Evolutionary conservation across 2,797 vertebrate species (phyloP), one percentile per base, ranked within the genome.

Genomic region (Lemur catta): DNA sequence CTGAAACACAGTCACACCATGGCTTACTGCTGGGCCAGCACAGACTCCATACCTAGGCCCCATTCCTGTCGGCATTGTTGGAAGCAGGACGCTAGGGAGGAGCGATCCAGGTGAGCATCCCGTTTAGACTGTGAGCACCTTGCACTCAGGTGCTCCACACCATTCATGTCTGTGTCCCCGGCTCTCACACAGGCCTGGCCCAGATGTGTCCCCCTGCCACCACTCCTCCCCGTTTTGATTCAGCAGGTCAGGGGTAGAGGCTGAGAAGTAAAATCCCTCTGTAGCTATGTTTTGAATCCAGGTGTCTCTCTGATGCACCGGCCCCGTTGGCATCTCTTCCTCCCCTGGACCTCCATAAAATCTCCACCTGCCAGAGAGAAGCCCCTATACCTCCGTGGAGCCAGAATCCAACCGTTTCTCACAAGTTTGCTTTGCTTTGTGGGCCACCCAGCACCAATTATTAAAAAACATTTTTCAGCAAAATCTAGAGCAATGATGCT

Each of bases 391-490:
- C 81, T 94, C 88, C 89, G 52, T 67, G 86, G 76, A 96, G 59
- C 84, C 95, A 74, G 85, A 59, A 14, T n/a, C 74, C n/a, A 75
- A 80, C 41, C 9, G 8, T 96, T 95, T 97, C 98, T 92, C 65
- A 0, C 81, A 84, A 97, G 95, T 96, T 92, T 67, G 72, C 75
- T 96, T 95, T 92, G 26, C 79, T 95, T 93, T 93, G 94, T 88
- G 94, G 80, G 78, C 95, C 85, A 96, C 95, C 96, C 74, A 91
- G 74, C 89, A 97, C 96, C 61, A 98, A 95, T 98, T 97, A 98
- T 98, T 98, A 97, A 98, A 98, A 85, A 55, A 63, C 95, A 97
- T 98, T 98, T 98, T 96, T 98, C 98, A 98, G 96, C 92, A 69
- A 67, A 97, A 95, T 94, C 67, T 18, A 50, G 82, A 91, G 94